These are phyloP conservation scores for Crax fasciolata DNA, from an alignment of 2,797 vertebrate species.

Conservation along the genomic window DNA sequence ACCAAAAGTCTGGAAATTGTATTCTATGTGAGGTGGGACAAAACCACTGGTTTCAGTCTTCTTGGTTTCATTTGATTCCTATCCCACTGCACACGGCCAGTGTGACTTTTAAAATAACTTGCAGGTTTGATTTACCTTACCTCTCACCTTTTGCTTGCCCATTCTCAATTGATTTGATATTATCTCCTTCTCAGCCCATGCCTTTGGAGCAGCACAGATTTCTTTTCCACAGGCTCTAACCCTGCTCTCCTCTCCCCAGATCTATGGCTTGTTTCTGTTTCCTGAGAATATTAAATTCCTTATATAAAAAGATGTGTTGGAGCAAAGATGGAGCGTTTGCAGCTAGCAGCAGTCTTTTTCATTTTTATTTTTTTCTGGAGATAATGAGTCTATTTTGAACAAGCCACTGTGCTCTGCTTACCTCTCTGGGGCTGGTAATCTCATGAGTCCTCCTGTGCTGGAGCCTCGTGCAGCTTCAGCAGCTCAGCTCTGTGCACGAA, in stretches of 20 bases:
- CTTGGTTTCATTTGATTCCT: background rate
- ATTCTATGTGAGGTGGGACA: background rate
- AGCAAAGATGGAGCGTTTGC: background rate
- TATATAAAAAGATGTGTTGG: accelerated
- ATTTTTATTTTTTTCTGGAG: background rate
- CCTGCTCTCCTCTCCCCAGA: accelerated
- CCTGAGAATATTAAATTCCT: background rate
- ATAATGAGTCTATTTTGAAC: background rate
- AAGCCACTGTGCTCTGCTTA: background rate
- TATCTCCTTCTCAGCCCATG: background rate
- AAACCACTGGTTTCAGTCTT: background rate
- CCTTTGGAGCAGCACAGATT: background rate
- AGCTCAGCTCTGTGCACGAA: background rate
- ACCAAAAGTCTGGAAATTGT: background rate
- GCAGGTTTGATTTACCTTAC: background rate
- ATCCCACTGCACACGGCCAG: background rate
- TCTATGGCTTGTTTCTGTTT: background rate
- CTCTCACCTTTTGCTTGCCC: background rate
- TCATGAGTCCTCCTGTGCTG: accelerated
- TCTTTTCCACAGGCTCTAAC: background rate
- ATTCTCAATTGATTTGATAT: background rate
- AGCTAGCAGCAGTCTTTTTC: background rate
- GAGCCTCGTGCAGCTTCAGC: background rate
- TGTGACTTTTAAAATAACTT: background rate
- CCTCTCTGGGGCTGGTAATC: background rate